Evolutionary conservation across 1,140 invertebrate species (phyloP).

Genomic region (Drosophila littoralis): DNA sequence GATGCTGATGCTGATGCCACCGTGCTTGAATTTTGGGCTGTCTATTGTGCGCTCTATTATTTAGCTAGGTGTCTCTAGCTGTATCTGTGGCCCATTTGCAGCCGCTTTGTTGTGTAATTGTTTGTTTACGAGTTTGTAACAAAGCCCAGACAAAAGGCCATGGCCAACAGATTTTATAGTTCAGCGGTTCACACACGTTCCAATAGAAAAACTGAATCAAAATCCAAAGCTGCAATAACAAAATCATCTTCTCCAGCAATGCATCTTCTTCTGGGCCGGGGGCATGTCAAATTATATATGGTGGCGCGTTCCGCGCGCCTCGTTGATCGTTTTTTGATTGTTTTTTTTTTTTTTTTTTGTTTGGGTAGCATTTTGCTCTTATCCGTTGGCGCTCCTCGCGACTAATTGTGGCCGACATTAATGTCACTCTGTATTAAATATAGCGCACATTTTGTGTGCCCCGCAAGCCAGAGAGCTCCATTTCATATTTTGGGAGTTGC

Average conservation of each 20-base stretch:
- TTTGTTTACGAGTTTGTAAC: conserved; percentile 77
- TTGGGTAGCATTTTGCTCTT: conserved; percentile 42
- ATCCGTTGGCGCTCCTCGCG: conserved; percentile 56
- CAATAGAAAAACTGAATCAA: conserved; percentile 38
- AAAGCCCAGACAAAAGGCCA: conserved; percentile 73
- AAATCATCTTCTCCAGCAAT: conserved; percentile 26
- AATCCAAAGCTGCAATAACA: conserved; percentile 78
- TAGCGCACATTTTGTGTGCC: conserved; percentile 54
- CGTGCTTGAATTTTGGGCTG: conserved; percentile 58
- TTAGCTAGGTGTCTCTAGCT: conserved; percentile 64
- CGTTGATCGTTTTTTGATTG: conserved; percentile 79
- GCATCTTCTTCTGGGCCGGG: conserved; percentile 19
- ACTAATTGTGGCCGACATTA: conserved; percentile 79
- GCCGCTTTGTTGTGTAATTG: conserved; percentile 75
- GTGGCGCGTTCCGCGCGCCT: conserved; percentile 48
- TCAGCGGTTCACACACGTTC: conserved; percentile 76
- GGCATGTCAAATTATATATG: conserved; percentile 76
- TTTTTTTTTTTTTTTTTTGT: conserved; percentile 50
- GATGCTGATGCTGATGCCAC: conserved; percentile 51
- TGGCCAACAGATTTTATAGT: conserved; percentile 67
- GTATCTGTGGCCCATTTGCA: conserved; percentile 56
- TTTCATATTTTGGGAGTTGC: conserved; percentile 74
- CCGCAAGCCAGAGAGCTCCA: conserved; percentile 54
- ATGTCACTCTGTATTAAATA: conserved; percentile 81
- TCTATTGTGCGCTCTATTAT: conserved; percentile 61